Base-by-base conservation (phyloP, 2,888 invertebrate genomes). In the Junonia oenone region DNA sequence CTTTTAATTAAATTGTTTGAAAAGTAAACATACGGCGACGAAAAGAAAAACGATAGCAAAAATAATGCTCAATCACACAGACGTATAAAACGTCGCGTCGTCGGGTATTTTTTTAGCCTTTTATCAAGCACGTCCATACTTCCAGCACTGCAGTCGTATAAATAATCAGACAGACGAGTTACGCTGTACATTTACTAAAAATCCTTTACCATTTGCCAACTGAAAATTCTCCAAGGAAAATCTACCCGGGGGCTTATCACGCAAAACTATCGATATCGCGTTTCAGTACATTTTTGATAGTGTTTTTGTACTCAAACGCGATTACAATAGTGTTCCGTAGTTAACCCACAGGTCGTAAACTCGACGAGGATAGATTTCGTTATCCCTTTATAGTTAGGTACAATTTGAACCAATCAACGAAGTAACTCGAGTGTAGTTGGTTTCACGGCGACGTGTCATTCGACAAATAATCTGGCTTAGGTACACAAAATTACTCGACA, bases 361-460 rank as follows among this genome's bases (percentile, higher is more conserved):
- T n/a, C 37, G 35, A 29, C 46, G 38, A 46, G 51, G 46, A 56
- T 47, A 51, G 46, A 40, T 51, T 51, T 56, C 26, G 38, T 46
- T 46, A 51, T 47, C 33, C 31, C 22, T 11, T 26, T 26, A 2
- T 6, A 43, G n/a, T 43, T 14, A 13, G 14, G 33, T 43, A 45
- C 31, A 22, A 45, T 15, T 26, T 9, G 15, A 35, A 17, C 26
- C n/a, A 48, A 48, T 47, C 47, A 33, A 48, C n/a, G 22, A 48
- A 54, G 43, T 40, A 48, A 13, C 13, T 26, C 1, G n/a, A n/a
- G 13, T 9, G 6, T 50, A 17, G 29, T 27, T n/a, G 11, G 26
- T 49, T 49, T 27, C 6, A 13, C 22, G 11, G 15, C 26, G 33
- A 37, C 22, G 37, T 27, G 27, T 49, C n/a, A 9, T 38, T 27